Evolutionary conservation across 92 coral and sea anemone genomes (phyloP), one percentile per base, ranked within the genome.

Genomic region (Phymanthus crucifer): DNA sequence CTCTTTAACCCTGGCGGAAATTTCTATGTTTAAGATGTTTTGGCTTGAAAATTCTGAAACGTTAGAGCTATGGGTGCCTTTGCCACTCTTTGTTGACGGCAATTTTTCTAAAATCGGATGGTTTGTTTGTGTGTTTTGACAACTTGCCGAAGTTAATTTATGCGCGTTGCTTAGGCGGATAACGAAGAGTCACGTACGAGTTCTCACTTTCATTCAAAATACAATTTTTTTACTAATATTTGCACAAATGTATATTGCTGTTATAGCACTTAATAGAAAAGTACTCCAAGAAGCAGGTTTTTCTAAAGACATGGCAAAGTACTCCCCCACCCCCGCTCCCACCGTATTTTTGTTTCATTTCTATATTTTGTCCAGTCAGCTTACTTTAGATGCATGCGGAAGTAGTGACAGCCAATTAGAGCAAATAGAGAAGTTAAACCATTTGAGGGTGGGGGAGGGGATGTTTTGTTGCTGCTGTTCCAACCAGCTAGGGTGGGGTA

Each of bases 91-190:
- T 27, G 13, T 27, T 18, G 34, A 61, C 32, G 29, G 19, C 36
- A 29, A 29, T 26, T 24, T 29, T 11, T 27, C 8, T 6, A 27
- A 21, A 61, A 12, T 61, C 13, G 32, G 35, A 27, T 4, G 34
- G 68, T 61, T 61, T 61, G 17, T 61, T 61, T 61, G 34, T 3
- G 64, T 61, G 34, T 61, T 61, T 61, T 61, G 68, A 61, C 68
- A 61, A 14, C 35, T 19, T 61, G 33, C 32, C 16, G 33, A 29
- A 24, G 35, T 61, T 61, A 61, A 61, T 61, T 61, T 61, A 61
- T 61, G 68, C 68, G 68, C 35, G 68, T 24, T 61, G 68, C 68
- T 61, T 24, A 34, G 13, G 29, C 64, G 24, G 68, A 61, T 61
- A 33, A 61, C 10, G 34, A 27, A 61, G 5, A 61, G 68, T 61